Percentiles rank a stretch among this genome's conserved stretches.
Conservation (phyloP, 1,140 invertebrate genomes). For the Drosophila punjabiensis region DNA sequence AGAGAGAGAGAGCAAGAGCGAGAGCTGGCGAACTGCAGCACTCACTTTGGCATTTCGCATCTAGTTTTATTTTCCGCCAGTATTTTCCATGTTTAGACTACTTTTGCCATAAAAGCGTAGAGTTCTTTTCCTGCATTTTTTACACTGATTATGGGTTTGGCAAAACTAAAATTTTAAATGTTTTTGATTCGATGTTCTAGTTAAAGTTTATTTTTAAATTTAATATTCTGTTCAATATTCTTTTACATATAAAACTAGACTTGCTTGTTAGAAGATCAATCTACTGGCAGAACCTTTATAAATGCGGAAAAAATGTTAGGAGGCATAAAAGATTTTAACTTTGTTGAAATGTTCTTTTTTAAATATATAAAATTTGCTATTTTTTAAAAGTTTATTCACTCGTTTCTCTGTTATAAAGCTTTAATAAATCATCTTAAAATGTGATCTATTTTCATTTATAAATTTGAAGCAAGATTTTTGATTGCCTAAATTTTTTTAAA, state of each 20-base stretch:
- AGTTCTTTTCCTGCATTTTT: slow-evolving; percentile 21
- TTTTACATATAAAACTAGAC: too few species aligned
- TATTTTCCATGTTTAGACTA: slow-evolving; percentile 43
- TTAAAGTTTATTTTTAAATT: not conserved
- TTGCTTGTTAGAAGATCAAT: not conserved
- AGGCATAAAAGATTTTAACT: too few species aligned
- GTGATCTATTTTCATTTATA: too few species aligned
- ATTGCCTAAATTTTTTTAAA: too few species aligned
- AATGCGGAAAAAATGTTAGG: too few species aligned
- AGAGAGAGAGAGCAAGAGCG: not conserved
- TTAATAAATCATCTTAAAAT: too few species aligned
- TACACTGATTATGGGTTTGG: slow-evolving; percentile 5
- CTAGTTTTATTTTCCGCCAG: slow-evolving; percentile 51
- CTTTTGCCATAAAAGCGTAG: slow-evolving; percentile 30
- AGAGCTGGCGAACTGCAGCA: slow-evolving; percentile 42
- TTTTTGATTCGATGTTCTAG: not conserved
- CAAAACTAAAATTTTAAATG: not conserved
- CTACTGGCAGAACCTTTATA: not conserved
- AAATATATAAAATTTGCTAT: too few species aligned
- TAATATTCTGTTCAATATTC: not conserved
- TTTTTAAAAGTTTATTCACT: too few species aligned
- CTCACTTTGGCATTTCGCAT: slow-evolving; percentile 72
- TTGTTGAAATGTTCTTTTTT: too few species aligned
- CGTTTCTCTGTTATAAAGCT: too few species aligned
- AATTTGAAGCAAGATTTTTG: too few species aligned